Evolutionary conservation across 2,113 vertebrate species (phyloP).

Genomic region (Catharus minimus): DNA sequence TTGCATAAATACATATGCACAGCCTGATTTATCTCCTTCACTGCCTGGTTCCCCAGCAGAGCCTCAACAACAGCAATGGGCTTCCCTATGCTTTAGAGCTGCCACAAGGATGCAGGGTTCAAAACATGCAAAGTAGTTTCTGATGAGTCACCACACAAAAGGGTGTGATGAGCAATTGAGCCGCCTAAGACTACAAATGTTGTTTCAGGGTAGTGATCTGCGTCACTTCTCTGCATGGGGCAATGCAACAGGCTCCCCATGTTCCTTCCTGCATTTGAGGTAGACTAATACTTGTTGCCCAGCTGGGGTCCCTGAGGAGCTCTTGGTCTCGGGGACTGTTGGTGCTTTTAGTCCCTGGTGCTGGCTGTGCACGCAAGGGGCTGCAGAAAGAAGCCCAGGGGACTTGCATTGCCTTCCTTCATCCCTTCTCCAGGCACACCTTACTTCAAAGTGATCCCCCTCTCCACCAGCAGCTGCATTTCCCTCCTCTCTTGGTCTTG

Average conservation of each 20-base stretch:
- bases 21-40: background rate
- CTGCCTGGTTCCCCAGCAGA: fast-evolving
- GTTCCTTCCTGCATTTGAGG: fast-evolving
- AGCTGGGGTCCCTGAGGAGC: background rate
- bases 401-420: background rate
- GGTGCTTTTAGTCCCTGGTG: fast-evolving
- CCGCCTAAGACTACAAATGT: background rate
- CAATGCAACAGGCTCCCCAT: background rate
- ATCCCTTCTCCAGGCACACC: background rate
- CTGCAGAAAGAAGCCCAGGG: background rate
- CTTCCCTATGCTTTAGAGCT: background rate
- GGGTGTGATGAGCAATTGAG: background rate
- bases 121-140: background rate
- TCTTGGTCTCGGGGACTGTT: fast-evolving
- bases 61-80: fast-evolving
- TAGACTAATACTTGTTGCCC: background rate
- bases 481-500: background rate
- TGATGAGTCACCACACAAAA: background rate
- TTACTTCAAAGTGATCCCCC: background rate
- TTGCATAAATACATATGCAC: background rate
- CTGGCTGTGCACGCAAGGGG: fast-evolving
- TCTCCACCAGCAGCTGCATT: fast-evolving
- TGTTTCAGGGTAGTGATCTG: background rate
- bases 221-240: fast-evolving
- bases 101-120: background rate